Evolutionary conservation across 2,797 vertebrate genomes (phyloP), one percentile per base, ranked within the genome.

Genomic region (Leptoclinus maculatus): DNA sequence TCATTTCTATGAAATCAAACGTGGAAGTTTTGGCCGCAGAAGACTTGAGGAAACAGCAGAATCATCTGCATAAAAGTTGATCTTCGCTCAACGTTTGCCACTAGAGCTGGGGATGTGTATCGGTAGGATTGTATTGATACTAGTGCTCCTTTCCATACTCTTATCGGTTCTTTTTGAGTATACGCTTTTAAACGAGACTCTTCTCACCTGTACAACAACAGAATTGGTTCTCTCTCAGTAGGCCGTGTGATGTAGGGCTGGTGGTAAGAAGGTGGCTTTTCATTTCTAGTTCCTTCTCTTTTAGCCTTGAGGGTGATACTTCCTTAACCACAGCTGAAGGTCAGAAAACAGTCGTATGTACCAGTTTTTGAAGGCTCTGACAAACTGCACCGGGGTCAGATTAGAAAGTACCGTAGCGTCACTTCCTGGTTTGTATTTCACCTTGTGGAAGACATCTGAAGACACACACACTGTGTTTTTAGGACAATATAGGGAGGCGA

Each of bases 1-100:
- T 32, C 8, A 25, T 12, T 43, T n/a, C 16, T 10, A 1, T 23
- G 23, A 4, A 23, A 0, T 19, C 2, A 17, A 43, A 4, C 1
- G 3, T n/a, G 29, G 56, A 7, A 19, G 34, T 2, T 3, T n/a
- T 29, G 27, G 41, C 53, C 2, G 11, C 4, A n/a, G 13, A 39
- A 36, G 6, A 23, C 21, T 25, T 19, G 13, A 1, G 38, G 2
- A 41, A 23, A 49, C 25, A 9, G 13, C 10, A 10, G 53, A 16
- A 62, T 66, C 63, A 21, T 56, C 57, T 57, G 51, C 66, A 49
- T 16, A 63, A 2, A 76, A 5, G 49, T n/a, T 19, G 5, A 62
- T 41, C 17, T 11, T 14, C 17, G 32, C 3, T 45, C n/a, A 6
- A 13, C 29, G 3, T 32, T 32, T 4, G 29, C 5, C 29, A 5